Conservation (phyloP, 2,113 vertebrate species). For the Zootoca vivipara region DNA sequence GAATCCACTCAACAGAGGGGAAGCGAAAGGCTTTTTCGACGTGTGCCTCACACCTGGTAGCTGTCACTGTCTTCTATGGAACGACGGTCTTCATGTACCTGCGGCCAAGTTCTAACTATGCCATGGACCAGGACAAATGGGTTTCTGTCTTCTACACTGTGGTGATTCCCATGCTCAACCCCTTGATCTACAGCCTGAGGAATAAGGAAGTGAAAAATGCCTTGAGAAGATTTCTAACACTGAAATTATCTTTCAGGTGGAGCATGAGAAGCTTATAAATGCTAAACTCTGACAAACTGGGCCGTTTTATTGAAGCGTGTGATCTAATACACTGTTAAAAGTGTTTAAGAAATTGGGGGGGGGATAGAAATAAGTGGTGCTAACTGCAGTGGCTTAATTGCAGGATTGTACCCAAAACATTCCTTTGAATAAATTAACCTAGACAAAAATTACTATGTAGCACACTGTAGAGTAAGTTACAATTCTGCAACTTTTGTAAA, state of each 20-base stretch:
- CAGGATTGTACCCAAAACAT: background rate
- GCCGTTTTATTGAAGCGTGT: background rate
- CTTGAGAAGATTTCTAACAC: background rate
- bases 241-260: background rate
- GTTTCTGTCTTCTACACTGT: constrained; percentile 28
- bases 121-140: constrained; percentile 25
- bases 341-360: background rate
- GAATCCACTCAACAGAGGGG: constrained; percentile 41
- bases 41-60: constrained; percentile 45
- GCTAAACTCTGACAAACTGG: background rate
- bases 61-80: constrained; percentile 33
- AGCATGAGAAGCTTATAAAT: background rate
- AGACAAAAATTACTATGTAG: background rate
- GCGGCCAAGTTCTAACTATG: constrained; percentile 12
- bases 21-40: constrained; percentile 52
- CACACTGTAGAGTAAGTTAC: background rate
- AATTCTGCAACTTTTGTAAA: background rate
- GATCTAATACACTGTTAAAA: background rate
- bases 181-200: constrained; percentile 18
- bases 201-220: constrained; percentile 29
- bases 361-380: background rate
- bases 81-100: constrained; percentile 25
- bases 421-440: background rate
- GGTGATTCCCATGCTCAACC: constrained; percentile 28
- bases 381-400: background rate